Evolutionary conservation across 2,888 invertebrate species (phyloP), one percentile per base, ranked within the genome.

Genomic region (Arge pagana): DNA sequence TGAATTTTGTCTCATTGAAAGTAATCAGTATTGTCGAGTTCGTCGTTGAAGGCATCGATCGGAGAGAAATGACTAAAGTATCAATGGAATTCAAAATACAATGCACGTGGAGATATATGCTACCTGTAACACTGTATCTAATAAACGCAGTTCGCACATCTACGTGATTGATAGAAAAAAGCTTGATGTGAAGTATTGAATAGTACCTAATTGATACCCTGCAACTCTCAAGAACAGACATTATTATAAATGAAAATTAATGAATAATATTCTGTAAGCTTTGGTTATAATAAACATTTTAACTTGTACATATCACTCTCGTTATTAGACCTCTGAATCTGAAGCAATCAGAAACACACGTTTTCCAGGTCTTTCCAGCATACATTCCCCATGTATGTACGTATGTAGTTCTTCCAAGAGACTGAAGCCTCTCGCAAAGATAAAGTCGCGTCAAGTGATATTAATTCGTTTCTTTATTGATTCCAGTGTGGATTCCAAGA

Each of bases 231-330:
- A 26, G 33, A 45, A 45, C 33, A 33, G 45, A 31, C 21, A 45
- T 33, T 45, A 45, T 31, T 19, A 42, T 42, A 21, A 42, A 28
- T 36, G 19, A 70, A 63, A 71, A 70, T 72, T 73, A 70, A 62
- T 63, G 63, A 61, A 65, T 59, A 66, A 66, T 59, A 59, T 10
- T 39, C 33, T 68, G 67, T 73, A 72, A 74, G 71, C 64, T 72
- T 72, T 71, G 64, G 64, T 75, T 73, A 70, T 70, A 74, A 74
- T 73, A 74, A 74, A 74, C 65, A 67, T 72, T 72, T 66, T 66
- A 68, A 72, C 68, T 72, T 74, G 68, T 69, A 67, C 42, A 11
- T 48, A n/a, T n/a, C n/a, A n/a, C n/a, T n/a, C n/a, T n/a, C n/a
- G n/a, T n/a, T n/a, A n/a, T n/a, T n/a, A n/a, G n/a, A n/a, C n/a